These are phyloP conservation scores for Typhlichthys eigenmanni DNA, from an alignment of 2,797 vertebrate genomes.

Conservation along the genomic window DNA sequence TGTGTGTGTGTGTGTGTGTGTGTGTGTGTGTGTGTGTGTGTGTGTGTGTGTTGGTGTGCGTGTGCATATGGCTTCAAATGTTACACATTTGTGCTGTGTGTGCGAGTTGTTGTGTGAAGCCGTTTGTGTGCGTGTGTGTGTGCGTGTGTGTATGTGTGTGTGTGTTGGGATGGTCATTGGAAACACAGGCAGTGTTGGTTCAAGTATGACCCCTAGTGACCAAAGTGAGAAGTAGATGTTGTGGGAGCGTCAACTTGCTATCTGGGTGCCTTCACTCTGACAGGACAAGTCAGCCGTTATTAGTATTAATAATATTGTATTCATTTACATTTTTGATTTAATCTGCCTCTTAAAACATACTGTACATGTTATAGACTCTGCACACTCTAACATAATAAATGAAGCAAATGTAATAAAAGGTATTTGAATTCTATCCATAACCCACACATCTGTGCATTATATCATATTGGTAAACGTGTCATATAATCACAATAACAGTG, in stretches of 20 bases:
- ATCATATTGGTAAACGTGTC: no score
- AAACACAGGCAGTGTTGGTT: conserved; percentile 51
- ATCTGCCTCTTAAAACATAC: no score
- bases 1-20: background rate
- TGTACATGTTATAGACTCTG: no score
- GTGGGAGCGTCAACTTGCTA: background rate
- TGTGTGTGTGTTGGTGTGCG: conserved; percentile 12
- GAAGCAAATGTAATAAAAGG: no score
- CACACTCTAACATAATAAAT: no score
- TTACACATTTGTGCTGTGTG: background rate
- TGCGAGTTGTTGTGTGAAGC: background rate
- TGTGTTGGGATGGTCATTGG: background rate
- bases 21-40: conserved; percentile 12
- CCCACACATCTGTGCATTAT: no score
- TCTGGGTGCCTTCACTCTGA: no score
- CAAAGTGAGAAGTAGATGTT: conserved; percentile 51
- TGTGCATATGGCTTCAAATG: background rate
- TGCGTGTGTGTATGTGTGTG: conserved; percentile 3
- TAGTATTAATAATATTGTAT: no score
- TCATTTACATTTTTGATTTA: no score
- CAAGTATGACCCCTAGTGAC: conserved; percentile 77
- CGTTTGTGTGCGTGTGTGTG: conserved; percentile 1
- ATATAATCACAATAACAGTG: no score
- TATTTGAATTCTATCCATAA: no score
- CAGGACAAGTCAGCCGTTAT: no score